Base-by-base conservation (phyloP, 2,797 vertebrate genomes). In the Macrochelys suwanniensis region DNA sequence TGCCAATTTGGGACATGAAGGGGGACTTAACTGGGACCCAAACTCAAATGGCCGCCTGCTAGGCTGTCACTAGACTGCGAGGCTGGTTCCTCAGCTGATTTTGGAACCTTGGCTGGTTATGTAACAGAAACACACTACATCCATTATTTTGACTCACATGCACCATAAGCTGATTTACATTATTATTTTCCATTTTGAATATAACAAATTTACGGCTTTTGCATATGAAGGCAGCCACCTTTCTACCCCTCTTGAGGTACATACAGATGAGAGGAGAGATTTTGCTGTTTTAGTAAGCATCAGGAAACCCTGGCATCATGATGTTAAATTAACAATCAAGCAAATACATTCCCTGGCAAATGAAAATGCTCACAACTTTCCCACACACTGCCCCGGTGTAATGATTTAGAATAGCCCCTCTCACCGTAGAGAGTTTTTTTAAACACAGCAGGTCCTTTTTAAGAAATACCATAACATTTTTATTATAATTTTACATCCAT, bases 201-300 rank as follows among this genome's bases (percentile, higher is more conserved):
- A 87, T 19, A 82, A 82, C 59, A 78, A 25, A 65, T 87, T 87
- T 91, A 95, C 88, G 50, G 51, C 76, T 89, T 96, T 87, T 57
- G 65, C 82, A 88, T 51, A 50, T 26, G 26, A 78, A 65, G n/a
- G 21, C 17, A 87, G 28, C 23, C 9, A 68, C 28, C 45, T 87
- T 93, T 92, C 89, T 90, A 88, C n/a, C 76, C 84, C 77, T 68
- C 65, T 88, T 90, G 88, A 92, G 16, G 61, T 89, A 92, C 37
- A 90, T 81, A 68, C 17, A 68, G n/a, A 21, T 71, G 93, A 85
- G 84, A 91, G 81, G 56, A 87, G 12, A 82, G 74, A 79, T 59
- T n/a, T 47, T 83, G 21, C 77, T 54, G 5, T 61, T 90, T 87
- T 68, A 86, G 84, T n/a, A 12, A 15, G 6, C 11, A 80, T 51